Evolutionary conservation across 2,797 vertebrate species (phyloP), one percentile per base, ranked within the genome.

Genomic region (Paramormyrops hopkinsi): DNA sequence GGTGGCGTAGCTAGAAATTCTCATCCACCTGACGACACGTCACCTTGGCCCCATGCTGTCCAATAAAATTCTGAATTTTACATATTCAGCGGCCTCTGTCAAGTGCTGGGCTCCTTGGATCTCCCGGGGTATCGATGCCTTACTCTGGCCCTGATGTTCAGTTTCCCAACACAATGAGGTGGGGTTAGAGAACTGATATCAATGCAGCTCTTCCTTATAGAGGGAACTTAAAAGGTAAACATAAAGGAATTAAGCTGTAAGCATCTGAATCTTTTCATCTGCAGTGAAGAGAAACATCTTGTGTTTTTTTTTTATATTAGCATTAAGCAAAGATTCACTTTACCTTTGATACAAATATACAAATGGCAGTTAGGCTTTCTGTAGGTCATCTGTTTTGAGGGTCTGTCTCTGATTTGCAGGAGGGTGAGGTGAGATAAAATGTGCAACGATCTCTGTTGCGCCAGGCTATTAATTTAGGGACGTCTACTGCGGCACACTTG

Each of bases 391-490:
- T 41, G 37, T 79, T 44, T 79, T n/a, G 17, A 79, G 12, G 22
- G 2, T 44, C 73, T 79, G 37, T 37, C 84, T 53, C n/a, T 8
- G 33, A 14, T 33, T 33, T 17, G n/a, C n/a, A 12, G 29, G 25
- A 54, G 53, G 56, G 8, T 25, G 17, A 65, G 37, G 8, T 44
- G 54, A 62, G 33, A 88, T 46, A 8, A 88, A 65, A 44, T 14
- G 17, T 1, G 8, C 41, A 25, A 14, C 9, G n/a, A 29, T 46
- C 88, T 44, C 59, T 92, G 46, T 93, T 92, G 91, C 89, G 91
- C 90, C 91, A 89, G 92, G 89, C 86, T 92, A 92, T 92, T 90
- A 90, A 91, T 90, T 88, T 91, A 87, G 89, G 93, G 93, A 92
- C 88, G 89, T 85, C 25, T 89, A 90, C 90, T 82, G 87, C 90